phyloP scores from a whole-genome alignment of 2,888 invertebrate species.

The Euplexia lucipara region DNA sequence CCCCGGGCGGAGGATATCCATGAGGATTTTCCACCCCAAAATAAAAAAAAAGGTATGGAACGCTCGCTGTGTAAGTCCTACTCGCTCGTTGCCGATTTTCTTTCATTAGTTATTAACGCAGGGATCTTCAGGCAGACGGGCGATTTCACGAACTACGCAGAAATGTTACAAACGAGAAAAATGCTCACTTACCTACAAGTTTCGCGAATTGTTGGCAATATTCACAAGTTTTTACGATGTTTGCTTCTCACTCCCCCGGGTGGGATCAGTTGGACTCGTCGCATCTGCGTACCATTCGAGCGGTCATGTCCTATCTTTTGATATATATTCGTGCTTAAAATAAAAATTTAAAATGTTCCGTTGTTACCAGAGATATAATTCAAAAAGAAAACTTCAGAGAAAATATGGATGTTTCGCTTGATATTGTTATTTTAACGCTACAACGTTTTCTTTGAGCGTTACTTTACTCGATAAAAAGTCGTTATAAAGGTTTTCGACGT shows the following conservation, averaged over 20 bases:
- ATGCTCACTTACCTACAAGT: constrained; percentile 79
- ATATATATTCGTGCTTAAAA: constrained; percentile 69
- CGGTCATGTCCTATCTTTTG: constrained; percentile 77
- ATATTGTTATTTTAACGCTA: constrained; percentile 52
- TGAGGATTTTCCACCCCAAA: too few relatives aligned
- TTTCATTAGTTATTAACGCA: constrained; percentile 75
- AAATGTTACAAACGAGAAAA: constrained; percentile 75
- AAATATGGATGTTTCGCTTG: constrained; percentile 51
- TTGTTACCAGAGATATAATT: constrained; percentile 59
- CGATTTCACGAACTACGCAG: constrained; percentile 68
- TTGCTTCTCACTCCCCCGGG: constrained; percentile 76
- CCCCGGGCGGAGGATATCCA: too few relatives aligned
- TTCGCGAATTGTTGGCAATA: constrained; percentile 80
- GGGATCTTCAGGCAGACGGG: constrained; percentile 50
- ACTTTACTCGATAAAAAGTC: constrained; percentile 38
- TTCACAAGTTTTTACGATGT: constrained; percentile 84
- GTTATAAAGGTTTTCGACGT: constrained; percentile 35
- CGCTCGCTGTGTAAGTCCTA: too few relatives aligned
- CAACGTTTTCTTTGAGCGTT: constrained; percentile 36
- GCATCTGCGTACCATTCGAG: constrained; percentile 82
- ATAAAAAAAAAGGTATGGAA: too few relatives aligned
- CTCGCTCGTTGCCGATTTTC: constrained; percentile 37
- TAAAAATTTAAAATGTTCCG: constrained; percentile 63
- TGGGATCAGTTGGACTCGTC: constrained; percentile 79
- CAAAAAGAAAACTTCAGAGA: constrained; percentile 56